These are phyloP conservation scores for Halocynthia aurantium DNA, from an alignment of 23 tunicate genomes.

Conservation along the genomic window DNA sequence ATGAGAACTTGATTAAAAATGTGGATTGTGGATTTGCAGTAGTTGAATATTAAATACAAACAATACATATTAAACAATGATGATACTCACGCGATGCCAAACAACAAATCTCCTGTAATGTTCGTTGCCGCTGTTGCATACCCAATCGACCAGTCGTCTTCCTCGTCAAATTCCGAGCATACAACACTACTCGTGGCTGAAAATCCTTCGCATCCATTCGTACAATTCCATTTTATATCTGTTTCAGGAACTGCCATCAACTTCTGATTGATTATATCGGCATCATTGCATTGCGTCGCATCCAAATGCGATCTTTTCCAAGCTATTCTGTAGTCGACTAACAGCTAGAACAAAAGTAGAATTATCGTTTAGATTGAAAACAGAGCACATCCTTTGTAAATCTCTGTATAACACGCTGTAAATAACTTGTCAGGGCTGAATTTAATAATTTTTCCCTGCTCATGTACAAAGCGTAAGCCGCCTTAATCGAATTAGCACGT, in stretches of 20 bases:
- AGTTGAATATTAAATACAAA: not conserved
- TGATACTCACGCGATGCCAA: slow-evolving; percentile 1
- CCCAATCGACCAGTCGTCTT: slow-evolving; percentile 16
- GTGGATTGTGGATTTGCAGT: too few species aligned
- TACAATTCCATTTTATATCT: not conserved
- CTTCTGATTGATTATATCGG: not conserved
- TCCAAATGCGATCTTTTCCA: slow-evolving; percentile 5
- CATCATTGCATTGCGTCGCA: not conserved
- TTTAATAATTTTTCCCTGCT: too few species aligned
- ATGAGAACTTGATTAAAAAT: too few species aligned
- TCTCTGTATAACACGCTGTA: too few species aligned
- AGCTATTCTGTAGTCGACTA: slow-evolving; percentile 10
- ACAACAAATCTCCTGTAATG: slow-evolving; percentile 10
- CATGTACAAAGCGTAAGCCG: too few species aligned
- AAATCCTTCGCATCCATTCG: not conserved
- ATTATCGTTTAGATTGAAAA: not conserved
- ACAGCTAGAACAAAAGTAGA: not conserved
- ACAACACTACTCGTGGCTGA: not conserved
- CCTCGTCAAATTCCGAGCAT: slow-evolving; percentile 6
- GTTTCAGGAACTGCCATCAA: not conserved
- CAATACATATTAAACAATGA: not conserved
- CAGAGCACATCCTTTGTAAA: too few species aligned
- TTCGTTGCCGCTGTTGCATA: not conserved
- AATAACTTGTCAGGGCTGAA: too few species aligned
- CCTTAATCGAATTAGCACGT: too few species aligned